Base-by-base conservation (phyloP, 2,797 vertebrate genomes). In the Ptychobarbus kaznakovi region DNA sequence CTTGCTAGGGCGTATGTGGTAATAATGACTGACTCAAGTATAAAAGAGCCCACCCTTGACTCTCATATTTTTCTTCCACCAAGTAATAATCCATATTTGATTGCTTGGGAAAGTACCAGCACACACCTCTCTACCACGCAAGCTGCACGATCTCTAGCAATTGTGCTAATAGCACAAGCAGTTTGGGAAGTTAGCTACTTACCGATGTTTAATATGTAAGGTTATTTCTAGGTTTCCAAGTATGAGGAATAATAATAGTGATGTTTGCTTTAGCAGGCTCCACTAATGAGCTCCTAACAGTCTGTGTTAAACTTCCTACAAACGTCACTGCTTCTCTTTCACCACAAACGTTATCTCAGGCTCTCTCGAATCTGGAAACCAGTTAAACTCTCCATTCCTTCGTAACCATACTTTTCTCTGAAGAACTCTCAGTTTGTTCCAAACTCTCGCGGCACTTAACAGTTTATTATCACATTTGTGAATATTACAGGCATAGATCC, bases 401-500 rank as follows among this genome's bases (percentile, higher is more conserved):
- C 22, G 8, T 40, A 42, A 53, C 11, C 28, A 4, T 38, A 40
- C 18, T 25, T 61, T 70, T 58, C 11, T 25, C 69, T 18, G 6
- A 73, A 63, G 66, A 63, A 74, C 9, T 16, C 68, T 13, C 9
- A 13, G 49, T 72, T 77, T 42, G 44, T 69, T 85, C 2, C 12
- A 42, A 72, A 53, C 75, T 61, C 38, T 80, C 9, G 3, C 7
- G 10, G 10, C 51, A 28, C 40, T 79, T 42, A 38, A 83, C 75
- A 56, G 56, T 69, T 79, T 85, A 70, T 85, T 65, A 73, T 85
- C 16, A 68, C 58, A 80, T 83, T 68, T 63, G 74, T 61, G 58
- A 86, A 69, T 76, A 80, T 83, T 86, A 83, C 46, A 38, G 13
- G 7, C 75, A n/a, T n/a, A 46, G 69, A 80, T 86, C 85, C 44